Evolutionary conservation across 2,113 vertebrate genomes (phyloP).

Genomic region (human): GRCh38 chr14:32935501-32936000

Average conservation of each 20-base stretch:
- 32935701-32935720: constrained; percentile 34
- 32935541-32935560: constrained; percentile 79
- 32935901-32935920: constrained; percentile 48
- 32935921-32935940: constrained; percentile 63
- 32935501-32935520: constrained; percentile 86
- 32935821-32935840: constrained; percentile 59
- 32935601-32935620: constrained; percentile 81
- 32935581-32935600: constrained; percentile 82
- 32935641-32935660: constrained; percentile 82
- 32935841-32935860: constrained; percentile 57
- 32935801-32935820: constrained; percentile 73
- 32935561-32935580: constrained; percentile 85
- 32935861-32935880: constrained; percentile 65
- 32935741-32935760: constrained; percentile 37
- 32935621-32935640: constrained; percentile 80
- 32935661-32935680: constrained; percentile 60
- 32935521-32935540: constrained; percentile 78
- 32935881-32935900: constrained; percentile 65
- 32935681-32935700: constrained; percentile 67
- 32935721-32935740: constrained; percentile 70
- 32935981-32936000: constrained; percentile 73
- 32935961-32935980: constrained; percentile 78
- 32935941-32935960: constrained; percentile 68
- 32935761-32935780: neutral
- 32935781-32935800: constrained; percentile 57